Conservation (phyloP, 1,140 invertebrate species). For the Brachionus rubens region DNA sequence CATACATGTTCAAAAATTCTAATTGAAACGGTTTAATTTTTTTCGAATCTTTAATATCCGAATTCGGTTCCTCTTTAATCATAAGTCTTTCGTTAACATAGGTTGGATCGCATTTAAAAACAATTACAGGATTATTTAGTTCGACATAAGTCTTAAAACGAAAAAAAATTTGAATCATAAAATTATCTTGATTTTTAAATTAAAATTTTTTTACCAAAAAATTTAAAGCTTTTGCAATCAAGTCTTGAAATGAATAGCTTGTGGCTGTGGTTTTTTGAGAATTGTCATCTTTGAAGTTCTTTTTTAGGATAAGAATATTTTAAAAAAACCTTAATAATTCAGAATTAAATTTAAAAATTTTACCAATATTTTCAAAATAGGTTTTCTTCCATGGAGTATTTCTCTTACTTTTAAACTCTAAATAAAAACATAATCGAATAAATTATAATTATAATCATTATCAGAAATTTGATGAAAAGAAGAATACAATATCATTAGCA, state of each 20-base stretch:
- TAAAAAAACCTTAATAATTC: not conserved
- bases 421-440: not conserved
- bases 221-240: constrained; percentile 8
- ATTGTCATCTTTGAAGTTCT: not conserved
- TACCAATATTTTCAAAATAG: constrained; percentile 37
- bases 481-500: constrained; percentile 69
- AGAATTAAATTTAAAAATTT: not conserved
- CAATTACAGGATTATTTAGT: constrained; percentile 13
- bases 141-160: constrained; percentile 19
- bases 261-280: constrained; percentile 66
- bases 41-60: not conserved
- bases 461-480: not conserved
- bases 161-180: not conserved
- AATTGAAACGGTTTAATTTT: not conserved
- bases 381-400: not conserved
- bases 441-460: too few species aligned
- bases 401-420: not conserved
- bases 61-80: not conserved
- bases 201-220: constrained; percentile 18
- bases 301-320: not conserved
- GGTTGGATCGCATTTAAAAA: constrained; percentile 5
- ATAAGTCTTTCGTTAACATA: not conserved
- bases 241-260: constrained; percentile 56
- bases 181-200: not conserved
- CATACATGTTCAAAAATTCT: constrained; percentile 28